Evolutionary conservation across 2,888 invertebrate species (phyloP).

Genomic region (Drosophila prolongata): DNA sequence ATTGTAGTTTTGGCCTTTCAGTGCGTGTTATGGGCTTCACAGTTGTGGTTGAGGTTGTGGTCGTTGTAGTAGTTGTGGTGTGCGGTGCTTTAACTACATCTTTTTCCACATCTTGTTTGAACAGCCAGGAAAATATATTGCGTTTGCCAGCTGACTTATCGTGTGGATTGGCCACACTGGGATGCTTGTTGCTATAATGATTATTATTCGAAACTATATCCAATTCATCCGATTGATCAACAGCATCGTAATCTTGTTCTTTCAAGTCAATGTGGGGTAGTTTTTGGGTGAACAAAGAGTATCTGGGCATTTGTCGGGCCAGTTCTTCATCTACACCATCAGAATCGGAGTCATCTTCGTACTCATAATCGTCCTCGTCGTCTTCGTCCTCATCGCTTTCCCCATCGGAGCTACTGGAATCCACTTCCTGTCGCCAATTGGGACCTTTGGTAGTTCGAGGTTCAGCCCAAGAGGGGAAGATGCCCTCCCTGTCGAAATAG

Average conservation of each 20-base stretch:
- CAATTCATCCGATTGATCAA: constrained; percentile 42
- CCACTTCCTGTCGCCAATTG: constrained; percentile 62
- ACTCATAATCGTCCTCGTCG: constrained; percentile 51
- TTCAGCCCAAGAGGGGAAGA: constrained; percentile 67
- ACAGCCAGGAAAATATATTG: constrained; percentile 66
- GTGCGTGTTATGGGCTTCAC: constrained; percentile 27
- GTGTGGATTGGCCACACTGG: constrained; percentile 53
- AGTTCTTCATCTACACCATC: constrained; percentile 48
- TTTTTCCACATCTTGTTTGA: constrained; percentile 47
- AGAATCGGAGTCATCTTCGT: constrained; percentile 1
- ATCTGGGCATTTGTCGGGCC: constrained; percentile 69
- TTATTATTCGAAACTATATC: constrained; percentile 4
- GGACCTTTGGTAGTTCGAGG: constrained; percentile 71
- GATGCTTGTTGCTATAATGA: constrained; percentile 48
- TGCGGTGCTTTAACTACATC: constrained; percentile 10
- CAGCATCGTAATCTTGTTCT: constrained; percentile 54
- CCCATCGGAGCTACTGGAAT: constrained; percentile 52
- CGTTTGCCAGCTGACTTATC: constrained; percentile 62
- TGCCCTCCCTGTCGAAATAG: constrained; percentile 82
- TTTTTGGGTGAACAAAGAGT: constrained; percentile 66
- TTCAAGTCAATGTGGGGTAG: constrained; percentile 44
- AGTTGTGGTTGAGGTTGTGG: constrained; percentile 7
- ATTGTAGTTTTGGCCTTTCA: constrained; percentile 25
- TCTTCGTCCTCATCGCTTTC: constrained; percentile 58
- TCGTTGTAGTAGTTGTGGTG: constrained; percentile 1